Conservation (phyloP, 2,797 vertebrate genomes). For the Coregonus suidteri region DNA sequence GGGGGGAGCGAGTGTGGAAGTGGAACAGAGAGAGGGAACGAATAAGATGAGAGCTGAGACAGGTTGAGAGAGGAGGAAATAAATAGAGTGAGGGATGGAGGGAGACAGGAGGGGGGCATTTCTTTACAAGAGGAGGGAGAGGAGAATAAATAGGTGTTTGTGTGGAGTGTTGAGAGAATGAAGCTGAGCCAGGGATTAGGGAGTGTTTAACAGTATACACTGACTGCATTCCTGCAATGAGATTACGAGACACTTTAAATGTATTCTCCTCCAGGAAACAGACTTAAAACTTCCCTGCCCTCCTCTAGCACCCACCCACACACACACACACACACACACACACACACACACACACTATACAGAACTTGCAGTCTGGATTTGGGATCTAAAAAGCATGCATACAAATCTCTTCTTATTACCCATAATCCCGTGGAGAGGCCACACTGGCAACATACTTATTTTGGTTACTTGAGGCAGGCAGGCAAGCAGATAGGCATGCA, state of each 20-base stretch:
- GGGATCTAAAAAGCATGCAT: conserved; percentile 5
- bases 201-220: conserved; percentile 60
- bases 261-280: conserved; percentile 54
- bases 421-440: conserved; percentile 9
- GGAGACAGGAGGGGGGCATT: conserved; percentile 21
- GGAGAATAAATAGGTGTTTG: conserved; percentile 58
- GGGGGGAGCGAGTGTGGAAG: conserved; percentile 14
- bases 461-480: not conserved
- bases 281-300: conserved; percentile 50
- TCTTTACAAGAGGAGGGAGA: conserved; percentile 23
- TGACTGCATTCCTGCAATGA: conserved; percentile 62
- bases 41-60: not conserved
- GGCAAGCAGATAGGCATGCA: not conserved
- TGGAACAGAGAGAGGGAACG: conserved; percentile 1
- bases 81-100: conserved; percentile 13
- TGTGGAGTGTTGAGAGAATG: conserved; percentile 45
- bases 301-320: no score
- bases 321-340: no score
- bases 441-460: not conserved
- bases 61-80: conserved; percentile 8
- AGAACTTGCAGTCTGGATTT: conserved; percentile 1
- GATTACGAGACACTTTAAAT: conserved; percentile 58
- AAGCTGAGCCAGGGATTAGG: conserved; percentile 46
- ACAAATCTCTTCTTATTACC: conserved; percentile 17
- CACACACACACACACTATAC: conserved; percentile 11